Percentiles rank a stretch among this genome's conserved stretches.
Evolutionary conservation across 2,797 vertebrate species (phyloP).

Genomic region (Avahi laniger): DNA sequence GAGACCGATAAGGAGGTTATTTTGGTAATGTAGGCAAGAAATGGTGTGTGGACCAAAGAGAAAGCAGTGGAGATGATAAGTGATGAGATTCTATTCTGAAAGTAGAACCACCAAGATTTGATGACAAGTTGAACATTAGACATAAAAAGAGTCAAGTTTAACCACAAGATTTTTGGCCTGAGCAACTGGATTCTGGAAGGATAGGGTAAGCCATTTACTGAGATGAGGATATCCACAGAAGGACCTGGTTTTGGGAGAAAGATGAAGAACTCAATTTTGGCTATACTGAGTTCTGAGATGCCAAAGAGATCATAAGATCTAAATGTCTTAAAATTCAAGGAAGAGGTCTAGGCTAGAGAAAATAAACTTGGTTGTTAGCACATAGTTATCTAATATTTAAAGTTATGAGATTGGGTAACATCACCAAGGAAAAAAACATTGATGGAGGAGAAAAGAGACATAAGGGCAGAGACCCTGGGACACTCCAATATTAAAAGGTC

Average conservation of each 20-base stretch:
- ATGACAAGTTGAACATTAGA: not conserved
- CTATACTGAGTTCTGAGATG: not conserved
- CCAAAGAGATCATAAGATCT: not conserved
- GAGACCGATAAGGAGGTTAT: not conserved
- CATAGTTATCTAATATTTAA: constrained; percentile 20
- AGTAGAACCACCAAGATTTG: not conserved
- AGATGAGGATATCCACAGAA: not conserved
- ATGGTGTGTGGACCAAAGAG: not conserved
- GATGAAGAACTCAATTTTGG: not conserved
- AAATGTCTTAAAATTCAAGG: constrained; percentile 1
- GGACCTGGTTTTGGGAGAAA: not conserved
- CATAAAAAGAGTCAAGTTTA: not conserved
- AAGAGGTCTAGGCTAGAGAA: not conserved
- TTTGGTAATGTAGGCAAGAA: constrained; percentile 21
- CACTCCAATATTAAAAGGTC: not conserved
- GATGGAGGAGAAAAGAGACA: not conserved
- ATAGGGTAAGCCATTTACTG: not conserved
- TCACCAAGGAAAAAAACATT: not conserved
- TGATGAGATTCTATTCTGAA: constrained; percentile 20
- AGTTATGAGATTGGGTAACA: not conserved
- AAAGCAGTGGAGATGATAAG: not conserved
- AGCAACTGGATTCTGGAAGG: constrained; percentile 5
- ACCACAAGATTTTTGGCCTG: not conserved
- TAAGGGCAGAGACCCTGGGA: not conserved
- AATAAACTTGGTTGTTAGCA: constrained; percentile 6